These are phyloP conservation scores for Zaprionus nigranus DNA, from an alignment of 1,140 invertebrate genomes.

Conservation along the genomic window DNA sequence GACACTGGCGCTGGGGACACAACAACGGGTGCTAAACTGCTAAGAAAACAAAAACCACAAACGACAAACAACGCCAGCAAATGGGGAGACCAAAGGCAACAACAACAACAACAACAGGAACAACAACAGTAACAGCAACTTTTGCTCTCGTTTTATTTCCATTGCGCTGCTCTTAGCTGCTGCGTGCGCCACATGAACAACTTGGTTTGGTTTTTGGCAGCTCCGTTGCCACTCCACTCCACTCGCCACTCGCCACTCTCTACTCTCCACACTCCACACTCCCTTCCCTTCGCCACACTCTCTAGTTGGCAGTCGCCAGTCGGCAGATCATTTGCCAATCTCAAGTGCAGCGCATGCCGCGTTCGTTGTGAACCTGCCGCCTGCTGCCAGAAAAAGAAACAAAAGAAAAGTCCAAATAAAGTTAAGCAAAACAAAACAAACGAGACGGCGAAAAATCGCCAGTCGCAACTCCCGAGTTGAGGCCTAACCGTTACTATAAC, in stretches of 20 bases:
- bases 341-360: slow-evolving; percentile 53
- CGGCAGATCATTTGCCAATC: slow-evolving; percentile 25
- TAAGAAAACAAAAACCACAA: slow-evolving; percentile 58
- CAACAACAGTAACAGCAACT: slow-evolving; percentile 32
- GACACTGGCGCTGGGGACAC: slow-evolving; percentile 53
- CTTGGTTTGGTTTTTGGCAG: slow-evolving; percentile 36
- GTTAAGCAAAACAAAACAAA: slow-evolving; percentile 17
- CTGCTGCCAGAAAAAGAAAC: slow-evolving; percentile 19
- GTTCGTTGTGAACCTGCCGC: slow-evolving; percentile 70
- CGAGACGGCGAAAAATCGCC: slow-evolving; percentile 51
- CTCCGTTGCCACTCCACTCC: background rate
- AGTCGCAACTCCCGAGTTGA: slow-evolving; percentile 50
- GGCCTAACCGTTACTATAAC: slow-evolving; percentile 18
- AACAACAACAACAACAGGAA: slow-evolving; percentile 27
- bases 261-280: too few relatives aligned
- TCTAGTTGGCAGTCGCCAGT: background rate
- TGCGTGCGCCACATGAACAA: slow-evolving; percentile 73
- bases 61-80: slow-evolving; percentile 28
- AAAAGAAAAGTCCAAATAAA: slow-evolving; percentile 25
- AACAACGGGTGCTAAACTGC: slow-evolving; percentile 72
- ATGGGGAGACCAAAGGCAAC: slow-evolving; percentile 33
- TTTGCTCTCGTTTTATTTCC: slow-evolving; percentile 75
- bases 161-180: slow-evolving; percentile 44
- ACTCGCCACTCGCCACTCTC: background rate
- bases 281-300: background rate